A percentile compares a stretch with the other conserved stretches of the same genome.
Evolutionary conservation across 2,797 vertebrate species (phyloP).

Genomic region (Enteromius trimaculatus): DNA sequence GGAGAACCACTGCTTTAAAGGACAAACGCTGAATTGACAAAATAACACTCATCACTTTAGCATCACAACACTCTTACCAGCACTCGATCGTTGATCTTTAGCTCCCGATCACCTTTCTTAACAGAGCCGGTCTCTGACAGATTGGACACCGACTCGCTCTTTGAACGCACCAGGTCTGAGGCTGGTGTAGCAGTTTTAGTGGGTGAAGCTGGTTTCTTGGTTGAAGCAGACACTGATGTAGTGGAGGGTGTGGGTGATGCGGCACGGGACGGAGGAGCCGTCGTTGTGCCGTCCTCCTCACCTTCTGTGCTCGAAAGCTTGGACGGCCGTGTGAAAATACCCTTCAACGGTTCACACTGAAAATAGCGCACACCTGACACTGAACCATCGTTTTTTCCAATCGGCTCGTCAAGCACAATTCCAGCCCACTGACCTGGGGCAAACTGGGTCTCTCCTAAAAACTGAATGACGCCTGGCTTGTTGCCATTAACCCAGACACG

Average conservation of each 20-base stretch:
- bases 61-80: conserved; percentile 82
- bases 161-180: conserved; percentile 87
- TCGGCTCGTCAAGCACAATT: conserved; percentile 93
- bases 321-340: conserved; percentile 96
- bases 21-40: background rate
- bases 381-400: conserved; percentile 96
- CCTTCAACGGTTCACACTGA: conserved; percentile 91
- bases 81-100: conserved; percentile 94
- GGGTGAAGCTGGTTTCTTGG: conserved; percentile 75
- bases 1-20: too few species aligned
- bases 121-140: conserved; percentile 92
- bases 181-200: conserved; percentile 70
- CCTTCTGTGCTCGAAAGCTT: conserved; percentile 90
- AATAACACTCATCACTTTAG: background rate
- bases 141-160: conserved; percentile 94
- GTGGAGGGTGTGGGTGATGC: conserved; percentile 81
- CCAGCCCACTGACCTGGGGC: conserved; percentile 98
- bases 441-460: conserved; percentile 96
- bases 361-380: conserved; percentile 97
- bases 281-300: conserved; percentile 87
- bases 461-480: conserved; percentile 93
- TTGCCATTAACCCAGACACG: conserved; percentile 98
- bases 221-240: conserved; percentile 75
- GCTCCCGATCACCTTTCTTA: conserved; percentile 95
- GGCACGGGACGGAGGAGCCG: conserved; percentile 79